phyloP scores from a whole-genome alignment of 2,888 invertebrate genomes.

The Drosophila aldrichi region DNA sequence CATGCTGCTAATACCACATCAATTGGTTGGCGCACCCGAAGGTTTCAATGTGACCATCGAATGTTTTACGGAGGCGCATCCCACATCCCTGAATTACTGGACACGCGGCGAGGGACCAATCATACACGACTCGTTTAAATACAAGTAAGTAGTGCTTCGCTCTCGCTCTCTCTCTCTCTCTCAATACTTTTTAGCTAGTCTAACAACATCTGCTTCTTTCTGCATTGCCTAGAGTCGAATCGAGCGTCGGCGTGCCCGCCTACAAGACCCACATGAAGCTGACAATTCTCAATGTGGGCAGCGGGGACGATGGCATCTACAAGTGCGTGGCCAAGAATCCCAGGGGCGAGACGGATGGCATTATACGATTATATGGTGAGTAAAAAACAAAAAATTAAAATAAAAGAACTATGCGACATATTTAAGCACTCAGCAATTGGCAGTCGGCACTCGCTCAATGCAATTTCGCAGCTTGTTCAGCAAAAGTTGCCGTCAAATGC shows the following conservation, averaged over 20 bases:
- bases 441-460: neutral
- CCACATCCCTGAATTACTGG: conserved; percentile 96
- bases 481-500: conserved; percentile 50
- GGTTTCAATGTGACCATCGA: conserved; percentile 94
- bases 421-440: conserved; percentile 35
- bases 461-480: conserved; percentile 38
- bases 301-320: conserved; percentile 93
- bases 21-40: conserved; percentile 93
- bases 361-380: conserved; percentile 95
- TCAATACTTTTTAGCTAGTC: too few relatives aligned
- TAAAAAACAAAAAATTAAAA: neutral
- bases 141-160: conserved; percentile 86
- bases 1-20: conserved; percentile 96
- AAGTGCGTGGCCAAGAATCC: conserved; percentile 95
- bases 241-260: conserved; percentile 88
- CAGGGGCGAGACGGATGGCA: conserved; percentile 95
- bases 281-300: conserved; percentile 91
- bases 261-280: conserved; percentile 96
- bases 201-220: neutral
- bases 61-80: conserved; percentile 97
- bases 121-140: conserved; percentile 94
- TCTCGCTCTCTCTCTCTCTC: too few relatives aligned
- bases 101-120: conserved; percentile 94
- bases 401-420: conserved; percentile 11
- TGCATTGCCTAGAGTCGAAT: conserved; percentile 86